These are phyloP conservation scores for Dryas iulia DNA, from an alignment of 1,140 invertebrate species.

Conservation along the genomic window DNA sequence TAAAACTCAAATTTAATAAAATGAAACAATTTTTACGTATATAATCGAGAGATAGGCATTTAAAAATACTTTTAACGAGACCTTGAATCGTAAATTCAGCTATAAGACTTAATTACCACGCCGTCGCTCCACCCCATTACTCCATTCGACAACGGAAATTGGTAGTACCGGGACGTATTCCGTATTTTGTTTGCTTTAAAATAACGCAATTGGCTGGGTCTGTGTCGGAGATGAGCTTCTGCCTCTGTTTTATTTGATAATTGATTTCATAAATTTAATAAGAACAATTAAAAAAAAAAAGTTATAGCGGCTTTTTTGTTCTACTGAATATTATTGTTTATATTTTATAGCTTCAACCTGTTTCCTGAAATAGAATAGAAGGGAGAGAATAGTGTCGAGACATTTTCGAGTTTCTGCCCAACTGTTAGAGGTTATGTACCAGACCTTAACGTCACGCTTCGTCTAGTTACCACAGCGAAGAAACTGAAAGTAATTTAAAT, in stretches of 20 bases:
- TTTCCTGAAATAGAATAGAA: too few species aligned
- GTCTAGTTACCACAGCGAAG: too few species aligned
- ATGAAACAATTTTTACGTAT: neutral
- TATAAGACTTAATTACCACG: conserved; percentile 12
- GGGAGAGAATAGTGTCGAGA: too few species aligned
- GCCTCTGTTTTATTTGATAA: neutral
- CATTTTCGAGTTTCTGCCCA: too few species aligned
- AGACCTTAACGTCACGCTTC: too few species aligned
- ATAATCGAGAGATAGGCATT: neutral
- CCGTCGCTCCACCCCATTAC: conserved; percentile 6
- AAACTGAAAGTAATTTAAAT: too few species aligned
- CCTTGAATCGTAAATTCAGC: neutral
- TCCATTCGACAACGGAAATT: conserved; percentile 14
- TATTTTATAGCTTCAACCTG: too few species aligned
- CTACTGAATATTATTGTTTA: too few species aligned
- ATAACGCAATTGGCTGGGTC: neutral
- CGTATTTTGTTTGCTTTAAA: conserved; percentile 1
- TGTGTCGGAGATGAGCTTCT: neutral
- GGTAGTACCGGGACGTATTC: conserved; percentile 7
- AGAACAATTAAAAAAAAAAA: too few species aligned
- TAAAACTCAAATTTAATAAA: neutral
- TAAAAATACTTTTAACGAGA: neutral
- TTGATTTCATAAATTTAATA: neutral
- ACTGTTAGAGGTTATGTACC: too few species aligned
- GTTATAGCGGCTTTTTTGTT: too few species aligned